Percentiles rank a stretch among this genome's conserved stretches.
Conservation (phyloP, 2,113 vertebrate genomes). For the Calonectris borealis region DNA sequence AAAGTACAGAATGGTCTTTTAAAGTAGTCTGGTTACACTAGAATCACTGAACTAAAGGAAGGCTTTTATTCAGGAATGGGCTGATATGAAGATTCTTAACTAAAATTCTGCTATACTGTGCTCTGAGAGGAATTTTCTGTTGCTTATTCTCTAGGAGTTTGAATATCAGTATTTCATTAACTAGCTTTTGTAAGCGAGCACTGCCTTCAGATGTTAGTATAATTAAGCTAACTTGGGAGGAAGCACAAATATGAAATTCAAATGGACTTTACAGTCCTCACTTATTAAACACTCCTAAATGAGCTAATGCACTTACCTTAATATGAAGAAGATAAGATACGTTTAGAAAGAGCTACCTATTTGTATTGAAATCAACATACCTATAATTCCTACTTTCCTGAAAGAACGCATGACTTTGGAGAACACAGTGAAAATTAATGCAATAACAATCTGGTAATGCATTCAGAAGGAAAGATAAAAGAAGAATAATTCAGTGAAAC, state of each 20-base stretch:
- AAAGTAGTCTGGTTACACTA: not conserved
- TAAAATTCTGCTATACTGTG: not conserved
- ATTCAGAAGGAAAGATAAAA: slow-evolving; percentile 11
- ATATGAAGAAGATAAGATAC: not conserved
- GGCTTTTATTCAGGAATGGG: not conserved
- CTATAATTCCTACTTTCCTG: not conserved
- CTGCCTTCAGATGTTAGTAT: not conserved
- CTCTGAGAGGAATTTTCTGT: not conserved
- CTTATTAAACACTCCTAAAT: not conserved
- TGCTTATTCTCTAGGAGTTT: slow-evolving; percentile 22
- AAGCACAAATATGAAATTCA: slow-evolving; percentile 33
- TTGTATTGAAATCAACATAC: not conserved
- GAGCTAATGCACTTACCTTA: not conserved
- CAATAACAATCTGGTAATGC: not conserved
- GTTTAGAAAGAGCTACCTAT: not conserved
- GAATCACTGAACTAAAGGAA: slow-evolving; percentile 5
- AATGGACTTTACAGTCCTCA: not conserved
- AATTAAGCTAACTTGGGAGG: not conserved
- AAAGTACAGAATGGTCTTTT: slow-evolving; percentile 5
- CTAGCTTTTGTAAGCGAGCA: not conserved
- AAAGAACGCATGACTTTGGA: not conserved
- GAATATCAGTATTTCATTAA: slow-evolving; percentile 38
- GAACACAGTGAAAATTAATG: slow-evolving; percentile 8
- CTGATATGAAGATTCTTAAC: not conserved
- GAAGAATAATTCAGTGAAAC: not conserved